phyloP scores from a whole-genome alignment of 1,140 invertebrate genomes.

The Cydia amplana region DNA sequence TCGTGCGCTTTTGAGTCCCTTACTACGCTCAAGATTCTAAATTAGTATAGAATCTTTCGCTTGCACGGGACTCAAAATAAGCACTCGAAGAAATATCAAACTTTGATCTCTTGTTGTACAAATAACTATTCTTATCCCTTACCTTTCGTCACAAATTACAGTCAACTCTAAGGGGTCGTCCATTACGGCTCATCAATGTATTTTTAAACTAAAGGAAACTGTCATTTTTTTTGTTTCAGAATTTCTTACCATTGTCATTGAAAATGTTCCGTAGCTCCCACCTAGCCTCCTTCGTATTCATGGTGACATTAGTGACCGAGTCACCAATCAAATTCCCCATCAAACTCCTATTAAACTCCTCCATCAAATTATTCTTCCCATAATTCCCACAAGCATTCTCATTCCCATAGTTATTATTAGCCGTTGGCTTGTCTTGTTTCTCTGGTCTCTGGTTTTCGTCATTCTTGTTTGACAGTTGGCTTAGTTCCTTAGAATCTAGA shows the following conservation, averaged over 20 bases:
- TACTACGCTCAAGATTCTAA: no score
- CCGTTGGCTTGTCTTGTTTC: constrained; percentile 50
- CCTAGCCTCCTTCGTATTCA: constrained; percentile 82
- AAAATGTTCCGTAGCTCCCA: constrained; percentile 76
- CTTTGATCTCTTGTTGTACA: no score
- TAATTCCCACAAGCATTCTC: constrained; percentile 55
- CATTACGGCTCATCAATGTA: no score
- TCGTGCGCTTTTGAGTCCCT: no score
- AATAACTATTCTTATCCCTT: no score
- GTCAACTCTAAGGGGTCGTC: no score
- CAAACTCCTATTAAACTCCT: constrained; percentile 76
- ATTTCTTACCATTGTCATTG: constrained; percentile 69
- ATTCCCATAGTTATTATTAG: constrained; percentile 44
- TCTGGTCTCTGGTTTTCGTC: constrained; percentile 56
- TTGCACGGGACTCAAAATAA: no score
- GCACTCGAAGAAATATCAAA: no score
- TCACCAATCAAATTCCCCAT: constrained; percentile 73
- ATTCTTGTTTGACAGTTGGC: constrained; percentile 64
- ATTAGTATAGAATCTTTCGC: no score
- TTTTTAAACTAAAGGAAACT: no score
- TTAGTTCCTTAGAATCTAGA: constrained; percentile 72
- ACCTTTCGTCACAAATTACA: no score
- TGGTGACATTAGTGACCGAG: constrained; percentile 73
- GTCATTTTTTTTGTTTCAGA: no score
- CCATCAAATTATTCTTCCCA: constrained; percentile 72